Base-by-base conservation (phyloP, 2,113 vertebrate genomes). In the Grus americana region DNA sequence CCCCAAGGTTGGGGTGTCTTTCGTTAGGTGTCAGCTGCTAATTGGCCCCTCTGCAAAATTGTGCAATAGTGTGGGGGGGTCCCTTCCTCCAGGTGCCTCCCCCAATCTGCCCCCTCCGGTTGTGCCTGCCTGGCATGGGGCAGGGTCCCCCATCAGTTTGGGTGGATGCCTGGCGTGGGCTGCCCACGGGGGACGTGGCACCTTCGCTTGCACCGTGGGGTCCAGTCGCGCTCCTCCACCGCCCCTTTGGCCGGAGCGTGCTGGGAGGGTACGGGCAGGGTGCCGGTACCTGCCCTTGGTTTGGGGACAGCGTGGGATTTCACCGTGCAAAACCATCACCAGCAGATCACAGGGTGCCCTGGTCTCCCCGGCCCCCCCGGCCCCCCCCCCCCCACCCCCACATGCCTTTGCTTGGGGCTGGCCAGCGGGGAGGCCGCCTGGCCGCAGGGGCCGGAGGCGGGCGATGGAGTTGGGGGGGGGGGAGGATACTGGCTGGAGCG, bases 161-260 rank as follows among this genome's bases (percentile, higher is more conserved):
- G 23, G 42, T 22, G 58, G 58, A 62, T 26, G 36, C 54, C 30
- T 46, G 50, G 44, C 5, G 1, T n/a, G 52, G 44, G n/a, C 47
- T 62, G 40, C 70, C 70, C 85, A 10, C 3, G 3, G 54, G 52
- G 54, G 19, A 29, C 7, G 0, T 3, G 58, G 65, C 90, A 62
- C 34, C 46, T 38, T 65, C 0, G 0, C 23, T 55, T 6, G 14
- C 8, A 3, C 44, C 9, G 0, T 0, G 3, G 10, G 29, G 2
- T 12, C 44, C 49, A 14, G 47, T 19, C 29, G 14, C 4, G 8
- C 15, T 50, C 32, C 62, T 32, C 44, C 32, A 22, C 11, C 36
- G 6, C 24, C 72, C 46, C 21, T 52, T 65, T 27, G 26, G 32
- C 19, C 5, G 5, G 30, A 40, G 40, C 11, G 2, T 55, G 49